phyloP scores from a whole-genome alignment of 2,113 vertebrate species.

The Silurus meridionalis region DNA sequence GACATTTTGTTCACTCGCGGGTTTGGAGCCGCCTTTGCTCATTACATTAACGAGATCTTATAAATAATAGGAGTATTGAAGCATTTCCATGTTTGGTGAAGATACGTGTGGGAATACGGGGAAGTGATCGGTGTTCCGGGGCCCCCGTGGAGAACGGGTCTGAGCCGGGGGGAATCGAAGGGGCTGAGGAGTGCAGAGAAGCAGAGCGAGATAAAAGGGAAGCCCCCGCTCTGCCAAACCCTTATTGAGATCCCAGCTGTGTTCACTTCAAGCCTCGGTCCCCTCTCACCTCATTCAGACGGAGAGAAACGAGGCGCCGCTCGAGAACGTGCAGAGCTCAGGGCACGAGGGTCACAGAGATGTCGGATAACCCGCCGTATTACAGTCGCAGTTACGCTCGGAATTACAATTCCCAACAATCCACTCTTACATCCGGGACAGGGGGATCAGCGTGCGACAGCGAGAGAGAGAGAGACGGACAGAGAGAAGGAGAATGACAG shows the following conservation, averaged over 20 bases:
- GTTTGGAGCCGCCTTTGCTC: not conserved
- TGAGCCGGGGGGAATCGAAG: not conserved
- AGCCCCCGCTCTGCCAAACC: slow-evolving; percentile 9
- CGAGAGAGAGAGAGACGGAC: not conserved
- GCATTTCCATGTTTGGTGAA: not conserved
- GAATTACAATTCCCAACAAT: not conserved
- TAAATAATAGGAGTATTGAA: not conserved
- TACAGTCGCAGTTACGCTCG: slow-evolving; percentile 8
- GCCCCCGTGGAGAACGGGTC: not conserved
- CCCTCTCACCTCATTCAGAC: slow-evolving; percentile 11
- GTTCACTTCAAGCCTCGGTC: slow-evolving; percentile 25
- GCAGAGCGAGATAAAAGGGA: slow-evolving; percentile 19
- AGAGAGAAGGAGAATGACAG: not conserved
- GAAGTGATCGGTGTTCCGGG: not conserved
- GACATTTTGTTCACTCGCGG: not conserved
- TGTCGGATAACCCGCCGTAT: not conserved
- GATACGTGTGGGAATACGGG: not conserved
- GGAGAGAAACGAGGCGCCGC: not conserved
- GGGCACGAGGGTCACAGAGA: not conserved
- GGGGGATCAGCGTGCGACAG: not conserved
- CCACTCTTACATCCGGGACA: slow-evolving; percentile 1
- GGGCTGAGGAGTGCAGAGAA: not conserved
- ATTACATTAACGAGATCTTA: not conserved
- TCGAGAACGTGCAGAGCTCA: not conserved
- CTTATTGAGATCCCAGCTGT: slow-evolving; percentile 37